Percentiles rank a stretch among this genome's conserved stretches.
These are phyloP conservation scores for Saccostrea echinata DNA, from an alignment of 1,140 invertebrate species.

Conservation along the genomic window DNA sequence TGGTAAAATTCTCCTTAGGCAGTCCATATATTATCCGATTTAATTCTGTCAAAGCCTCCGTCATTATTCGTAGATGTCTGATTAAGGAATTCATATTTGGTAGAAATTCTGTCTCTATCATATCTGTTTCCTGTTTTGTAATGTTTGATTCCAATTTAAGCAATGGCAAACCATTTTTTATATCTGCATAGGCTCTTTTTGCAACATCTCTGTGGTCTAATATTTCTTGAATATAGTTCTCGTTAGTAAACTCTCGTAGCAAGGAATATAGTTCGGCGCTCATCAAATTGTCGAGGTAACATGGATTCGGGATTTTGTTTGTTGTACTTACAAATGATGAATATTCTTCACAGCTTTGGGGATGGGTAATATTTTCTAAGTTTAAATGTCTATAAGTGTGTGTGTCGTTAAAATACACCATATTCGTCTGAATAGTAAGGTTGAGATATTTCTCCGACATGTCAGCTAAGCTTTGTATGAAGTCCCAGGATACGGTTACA, in stretches of 20 bases:
- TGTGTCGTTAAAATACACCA: neutral
- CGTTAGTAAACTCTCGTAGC: neutral
- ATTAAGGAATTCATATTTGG: neutral
- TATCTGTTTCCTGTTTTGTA: neutral
- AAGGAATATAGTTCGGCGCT: neutral
- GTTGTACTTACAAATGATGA: neutral
- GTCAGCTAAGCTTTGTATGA: neutral
- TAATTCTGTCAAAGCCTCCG: neutral
- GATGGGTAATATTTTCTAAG: constrained; percentile 9
- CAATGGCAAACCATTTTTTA: neutral
- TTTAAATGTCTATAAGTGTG: constrained; percentile 2
- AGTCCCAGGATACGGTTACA: constrained; percentile 6
- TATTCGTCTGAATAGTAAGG: too few species aligned
- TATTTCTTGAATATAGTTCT: neutral
- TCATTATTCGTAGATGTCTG: neutral
- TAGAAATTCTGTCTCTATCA: neutral
- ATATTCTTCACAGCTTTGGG: neutral
- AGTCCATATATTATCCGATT: neutral
- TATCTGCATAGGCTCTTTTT: neutral
- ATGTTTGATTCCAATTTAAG: neutral
- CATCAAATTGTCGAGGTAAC: neutral
- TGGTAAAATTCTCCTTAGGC: neutral
- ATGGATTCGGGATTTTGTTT: neutral
- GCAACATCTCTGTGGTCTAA: neutral
- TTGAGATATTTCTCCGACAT: neutral